Base-by-base conservation (phyloP, 1,140 invertebrate species). In the Rhyacophila brunnea region DNA sequence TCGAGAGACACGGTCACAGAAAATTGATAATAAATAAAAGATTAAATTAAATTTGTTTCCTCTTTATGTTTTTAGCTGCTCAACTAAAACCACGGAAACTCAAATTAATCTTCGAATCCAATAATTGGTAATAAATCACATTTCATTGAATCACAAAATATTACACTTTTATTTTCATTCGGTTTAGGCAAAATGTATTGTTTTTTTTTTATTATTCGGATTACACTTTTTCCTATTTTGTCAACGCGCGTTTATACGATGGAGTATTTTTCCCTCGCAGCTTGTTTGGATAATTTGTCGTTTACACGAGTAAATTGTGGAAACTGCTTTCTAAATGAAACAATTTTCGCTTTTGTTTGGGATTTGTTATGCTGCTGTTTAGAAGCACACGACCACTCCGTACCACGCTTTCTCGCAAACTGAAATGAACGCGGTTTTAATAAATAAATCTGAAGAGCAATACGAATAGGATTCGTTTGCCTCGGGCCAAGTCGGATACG, bases 261-360 rank as follows among this genome's bases (percentile, higher is more conserved):
- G 4, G 20, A 49, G 54, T 48, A 42, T 42, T 55, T 43, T 55
- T 28, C 46, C 44, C 34, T 42, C 18, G 40, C 51, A 28, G 44
- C 32, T 54, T 34, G 40, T 34, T 44, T 55, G 38, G 15, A 47
- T 55, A 35, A 19, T 46, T 42, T 46, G 18, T 55, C 23, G 19
- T 32, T 43, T 53, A 23, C 14, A 40, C 54, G 46, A 46, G 45
- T 55, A 44, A 38, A 47, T n/a, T 28, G 40, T 43, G 34, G 44
- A 54, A 57, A 49, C 45, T 49, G 54, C 54, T 57, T 57, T 57
- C 54, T 57, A 57, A 55, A 57, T 48, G 53, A 45, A 48, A 57
- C 44, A 42, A 40, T 23, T 48, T 40, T 48, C 44, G 43, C 38
- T 17, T 55, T 57, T 49, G 45, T 57, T 49, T 48, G 28, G 54